Base-by-base conservation (phyloP, 2,797 vertebrate species). In the Nothura maculosa region DNA sequence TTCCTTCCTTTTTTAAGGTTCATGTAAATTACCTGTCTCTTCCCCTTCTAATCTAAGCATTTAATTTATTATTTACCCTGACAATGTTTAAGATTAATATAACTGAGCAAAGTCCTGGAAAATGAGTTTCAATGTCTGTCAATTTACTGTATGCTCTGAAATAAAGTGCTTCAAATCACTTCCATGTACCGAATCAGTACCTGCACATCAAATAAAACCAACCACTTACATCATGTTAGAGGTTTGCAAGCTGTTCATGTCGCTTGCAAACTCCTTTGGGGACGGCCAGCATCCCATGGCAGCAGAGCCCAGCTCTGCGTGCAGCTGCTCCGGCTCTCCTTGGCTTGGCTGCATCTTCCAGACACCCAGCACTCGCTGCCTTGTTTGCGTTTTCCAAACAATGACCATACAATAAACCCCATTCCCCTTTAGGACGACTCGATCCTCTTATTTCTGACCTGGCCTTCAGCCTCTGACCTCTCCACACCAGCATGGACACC, bases 401-500 rank as follows among this genome's bases (percentile, higher is more conserved):
- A 6, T 3, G 3, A 43, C 17, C 21, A 21, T 17, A 12, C 58
- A 27, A 52, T n/a, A 57, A 89, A 18, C 16, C 67, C 9, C 12
- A 5, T 42, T 45, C 16, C 3, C 1, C 32, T 36, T 45, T 20
- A 57, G 25, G 30, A 42, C 18, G 24, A 12, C 38, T 30, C 0
- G 16, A 10, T 4, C 8, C 58, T 70, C 47, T 5, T 4, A 4
- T 76, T 32, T 61, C 72, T 28, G 50, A 4, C 38, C n/a, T 2
- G 9, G 18, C 17, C 3, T 40, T 40, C 40, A 1, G 63, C 11
- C 55, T 19, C 50, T 45, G 67, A 25, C 50, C 45, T 40, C 3
- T 1, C 6, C 43, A 30, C 2, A 3, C 21, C 48, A 17, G 22
- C 1, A 1, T 14, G 27, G 5, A 22, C 21, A 12, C 1, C 2